Percentiles rank a stretch among this genome's conserved stretches.
Evolutionary conservation across 2,888 invertebrate genomes (phyloP).

Genomic region (Crocallis elinguaria): DNA sequence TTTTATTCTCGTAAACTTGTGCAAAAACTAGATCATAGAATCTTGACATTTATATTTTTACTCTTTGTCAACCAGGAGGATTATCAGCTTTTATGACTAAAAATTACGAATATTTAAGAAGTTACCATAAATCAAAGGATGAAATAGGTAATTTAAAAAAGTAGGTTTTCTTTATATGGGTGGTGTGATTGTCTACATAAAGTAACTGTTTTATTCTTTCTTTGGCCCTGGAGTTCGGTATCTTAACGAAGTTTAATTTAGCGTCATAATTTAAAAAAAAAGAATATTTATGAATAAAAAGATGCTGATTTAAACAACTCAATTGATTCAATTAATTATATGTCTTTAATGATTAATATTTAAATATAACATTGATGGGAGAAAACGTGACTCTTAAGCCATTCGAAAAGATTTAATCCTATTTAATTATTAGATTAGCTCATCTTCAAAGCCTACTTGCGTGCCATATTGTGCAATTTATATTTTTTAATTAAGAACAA

Average conservation of each 20-base stretch:
- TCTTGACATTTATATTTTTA: conserved; percentile 10
- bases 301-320: no score
- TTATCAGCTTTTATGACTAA: background rate
- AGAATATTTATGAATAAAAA: background rate
- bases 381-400: no score
- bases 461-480: no score
- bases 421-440: no score
- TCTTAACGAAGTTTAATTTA: conserved; percentile 2
- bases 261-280: background rate
- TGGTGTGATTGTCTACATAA: conserved; percentile 10
- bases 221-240: conserved; percentile 1
- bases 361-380: no score
- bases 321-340: no score
- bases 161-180: conserved; percentile 6
- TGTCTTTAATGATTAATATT: no score
- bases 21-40: conserved; percentile 6
- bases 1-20: background rate
- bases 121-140: conserved; percentile 12
- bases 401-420: no score
- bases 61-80: background rate
- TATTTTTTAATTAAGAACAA: no score
- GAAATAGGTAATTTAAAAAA: conserved; percentile 7
- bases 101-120: background rate
- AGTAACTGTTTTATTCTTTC: conserved; percentile 13
- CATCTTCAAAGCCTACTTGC: no score